Conservation (phyloP, 2,888 invertebrate species). For the Ditylenchus weischeri region DNA sequence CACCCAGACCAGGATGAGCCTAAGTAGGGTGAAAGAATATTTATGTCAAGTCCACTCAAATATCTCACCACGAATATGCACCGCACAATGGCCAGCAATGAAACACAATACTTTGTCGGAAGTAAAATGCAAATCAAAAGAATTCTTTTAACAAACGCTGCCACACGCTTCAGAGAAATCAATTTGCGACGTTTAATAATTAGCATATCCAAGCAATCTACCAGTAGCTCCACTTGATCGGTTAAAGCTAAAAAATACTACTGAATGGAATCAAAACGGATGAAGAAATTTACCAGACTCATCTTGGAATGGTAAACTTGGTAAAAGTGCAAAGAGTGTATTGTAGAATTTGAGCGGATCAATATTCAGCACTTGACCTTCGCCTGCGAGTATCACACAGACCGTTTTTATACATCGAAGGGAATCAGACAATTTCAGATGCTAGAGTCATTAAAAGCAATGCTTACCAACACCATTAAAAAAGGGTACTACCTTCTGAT, state of each 20-base stretch:
- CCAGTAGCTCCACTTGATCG: conserved; percentile 37
- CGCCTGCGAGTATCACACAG: conserved; percentile 80
- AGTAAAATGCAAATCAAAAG: conserved; percentile 45
- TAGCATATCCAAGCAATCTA: conserved; percentile 49
- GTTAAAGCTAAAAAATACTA: conserved; percentile 34
- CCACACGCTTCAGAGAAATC: conserved; percentile 49
- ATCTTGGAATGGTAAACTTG: conserved; percentile 48
- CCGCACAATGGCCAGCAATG: conserved; percentile 45
- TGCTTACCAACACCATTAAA: too few species aligned
- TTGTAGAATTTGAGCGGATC: conserved; percentile 86
- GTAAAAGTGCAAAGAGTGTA: conserved; percentile 67
- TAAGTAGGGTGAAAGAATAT: conserved; percentile 22
- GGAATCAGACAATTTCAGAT: conserved; percentile 61
- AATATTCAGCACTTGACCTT: conserved; percentile 81
- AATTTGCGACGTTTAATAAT: conserved; percentile 47
- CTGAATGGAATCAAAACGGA: neutral
- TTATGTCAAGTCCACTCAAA: neutral
- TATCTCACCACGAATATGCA: conserved; percentile 34
- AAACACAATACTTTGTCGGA: conserved; percentile 36
- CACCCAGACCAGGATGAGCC: conserved; percentile 46
- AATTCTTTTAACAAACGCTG: conserved; percentile 53
- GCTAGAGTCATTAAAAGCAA: conserved; percentile 46
- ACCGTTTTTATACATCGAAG: conserved; percentile 84
- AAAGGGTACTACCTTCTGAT: conserved; percentile 61
- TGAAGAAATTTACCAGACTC: conserved; percentile 33